Percentiles rank a stretch among this genome's conserved stretches.
Conservation (phyloP, 2,888 invertebrate genomes). For the Drosophila trichaetosa region DNA sequence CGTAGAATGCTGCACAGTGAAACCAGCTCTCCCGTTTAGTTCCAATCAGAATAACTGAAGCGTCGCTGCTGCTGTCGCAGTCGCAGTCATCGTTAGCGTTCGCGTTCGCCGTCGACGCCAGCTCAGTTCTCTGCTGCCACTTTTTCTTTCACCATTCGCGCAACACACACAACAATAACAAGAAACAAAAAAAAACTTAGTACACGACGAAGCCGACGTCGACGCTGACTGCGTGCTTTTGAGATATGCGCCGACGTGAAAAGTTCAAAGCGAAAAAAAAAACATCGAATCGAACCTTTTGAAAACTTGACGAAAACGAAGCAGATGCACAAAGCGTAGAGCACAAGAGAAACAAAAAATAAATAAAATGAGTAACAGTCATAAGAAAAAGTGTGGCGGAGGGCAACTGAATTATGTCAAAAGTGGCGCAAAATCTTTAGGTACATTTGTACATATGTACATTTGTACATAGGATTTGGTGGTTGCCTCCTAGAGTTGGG, state of each 20-base stretch:
- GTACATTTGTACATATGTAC: conserved; percentile 32
- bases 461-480: conserved; percentile 11
- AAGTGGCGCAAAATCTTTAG: conserved; percentile 72
- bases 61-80: conserved; percentile 11
- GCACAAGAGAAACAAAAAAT: conserved; percentile 17
- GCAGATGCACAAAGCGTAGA: conserved; percentile 47
- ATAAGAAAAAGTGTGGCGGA: conserved; percentile 18
- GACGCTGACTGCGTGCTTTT: conserved; percentile 33
- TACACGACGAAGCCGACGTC: conserved; percentile 36
- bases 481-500: conserved; percentile 14
- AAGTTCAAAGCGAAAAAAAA: conserved; percentile 64
- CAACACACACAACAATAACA: conserved; percentile 41
- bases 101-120: conserved; percentile 17
- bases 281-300: conserved; percentile 58
- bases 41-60: conserved; percentile 67
- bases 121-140: conserved; percentile 35
- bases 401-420: conserved; percentile 66
- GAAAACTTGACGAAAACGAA: conserved; percentile 74
- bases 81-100: conserved; percentile 13
- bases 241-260: conserved; percentile 62
- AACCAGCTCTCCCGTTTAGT: conserved; percentile 67
- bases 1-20: conserved; percentile 38
- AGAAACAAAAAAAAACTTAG: conserved; percentile 49
- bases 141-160: conserved; percentile 66
- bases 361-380: conserved; percentile 32